Conservation (phyloP, 2,888 invertebrate genomes). For the Corythucha ciliata region DNA sequence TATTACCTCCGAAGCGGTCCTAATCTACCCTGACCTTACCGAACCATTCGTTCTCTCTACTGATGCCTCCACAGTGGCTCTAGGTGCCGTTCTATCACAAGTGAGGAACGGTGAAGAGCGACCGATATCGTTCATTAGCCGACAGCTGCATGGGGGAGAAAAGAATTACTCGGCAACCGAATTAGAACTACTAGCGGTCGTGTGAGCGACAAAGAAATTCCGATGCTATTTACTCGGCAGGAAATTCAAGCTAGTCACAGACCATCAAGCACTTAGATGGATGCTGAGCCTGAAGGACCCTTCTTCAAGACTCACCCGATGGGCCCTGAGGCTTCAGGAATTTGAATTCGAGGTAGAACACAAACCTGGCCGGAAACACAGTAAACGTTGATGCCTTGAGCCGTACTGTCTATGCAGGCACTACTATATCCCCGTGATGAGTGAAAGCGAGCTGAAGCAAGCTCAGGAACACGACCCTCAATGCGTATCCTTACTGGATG, state of each 20-base stretch:
- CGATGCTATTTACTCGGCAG: conserved; percentile 39
- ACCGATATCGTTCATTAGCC: conserved; percentile 12
- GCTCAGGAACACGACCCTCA: background rate
- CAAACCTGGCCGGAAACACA: conserved; percentile 22
- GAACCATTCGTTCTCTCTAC: conserved; percentile 30
- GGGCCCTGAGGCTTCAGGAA: conserved; percentile 39
- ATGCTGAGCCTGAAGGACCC: conserved; percentile 40
- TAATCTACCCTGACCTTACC: conserved; percentile 32
- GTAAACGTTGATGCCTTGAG: conserved; percentile 26
- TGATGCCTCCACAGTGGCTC: conserved; percentile 35
- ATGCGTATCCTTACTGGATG: background rate
- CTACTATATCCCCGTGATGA: too few species aligned
- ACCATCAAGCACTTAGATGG: conserved; percentile 41
- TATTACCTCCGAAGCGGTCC: conserved; percentile 29
- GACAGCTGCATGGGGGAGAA: background rate
- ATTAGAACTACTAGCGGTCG: background rate
- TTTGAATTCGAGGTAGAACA: conserved; percentile 34
- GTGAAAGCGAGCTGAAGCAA: background rate
- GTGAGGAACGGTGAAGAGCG: conserved; percentile 25
- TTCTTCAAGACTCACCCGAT: conserved; percentile 39
- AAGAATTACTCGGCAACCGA: background rate
- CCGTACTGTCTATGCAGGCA: background rate
- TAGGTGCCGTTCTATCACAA: conserved; percentile 36
- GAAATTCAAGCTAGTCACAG: conserved; percentile 40
- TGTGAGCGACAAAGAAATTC: conserved; percentile 37